Evolutionary conservation across 2,888 invertebrate genomes (phyloP).

Genomic region (Hypena proboscidalis): DNA sequence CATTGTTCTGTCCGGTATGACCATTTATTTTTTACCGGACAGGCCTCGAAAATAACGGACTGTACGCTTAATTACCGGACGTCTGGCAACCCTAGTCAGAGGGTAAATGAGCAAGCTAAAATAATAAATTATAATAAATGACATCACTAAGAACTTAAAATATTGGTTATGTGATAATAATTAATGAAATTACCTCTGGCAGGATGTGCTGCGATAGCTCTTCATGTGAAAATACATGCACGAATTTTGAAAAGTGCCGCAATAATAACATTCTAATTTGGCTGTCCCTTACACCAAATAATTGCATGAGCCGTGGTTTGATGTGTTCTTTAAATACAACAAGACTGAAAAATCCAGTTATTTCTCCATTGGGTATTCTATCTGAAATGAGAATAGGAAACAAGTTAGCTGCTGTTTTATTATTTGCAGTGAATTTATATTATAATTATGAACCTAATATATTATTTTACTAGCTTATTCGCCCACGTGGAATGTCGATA

Average conservation of each 20-base stretch:
- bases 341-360: conserved; percentile 87
- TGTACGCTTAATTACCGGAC: too few relatives aligned
- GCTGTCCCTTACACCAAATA: conserved; percentile 94
- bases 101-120: too few relatives aligned
- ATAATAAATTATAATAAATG: too few relatives aligned
- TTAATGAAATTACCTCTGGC: conserved; percentile 90
- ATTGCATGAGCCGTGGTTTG: conserved; percentile 90
- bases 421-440: too few relatives aligned
- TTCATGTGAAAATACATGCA: conserved; percentile 90
- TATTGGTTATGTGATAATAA: conserved; percentile 4
- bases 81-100: too few relatives aligned
- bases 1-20: too few relatives aligned
- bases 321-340: conserved; percentile 90
- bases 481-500: too few relatives aligned
- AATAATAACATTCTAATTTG: conserved; percentile 91
- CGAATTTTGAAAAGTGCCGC: conserved; percentile 91
- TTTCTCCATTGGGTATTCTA: conserved; percentile 69
- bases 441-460: too few relatives aligned
- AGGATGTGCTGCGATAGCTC: conserved; percentile 91
- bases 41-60: too few relatives aligned
- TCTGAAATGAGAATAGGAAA: conserved; percentile 56
- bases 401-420: neutral
- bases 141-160: too few relatives aligned
- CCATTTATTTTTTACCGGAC: too few relatives aligned
- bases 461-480: too few relatives aligned